Percentiles rank a stretch among this genome's conserved stretches.
Evolutionary conservation across 2,888 invertebrate genomes (phyloP).

Genomic region (Elmis aenea): DNA sequence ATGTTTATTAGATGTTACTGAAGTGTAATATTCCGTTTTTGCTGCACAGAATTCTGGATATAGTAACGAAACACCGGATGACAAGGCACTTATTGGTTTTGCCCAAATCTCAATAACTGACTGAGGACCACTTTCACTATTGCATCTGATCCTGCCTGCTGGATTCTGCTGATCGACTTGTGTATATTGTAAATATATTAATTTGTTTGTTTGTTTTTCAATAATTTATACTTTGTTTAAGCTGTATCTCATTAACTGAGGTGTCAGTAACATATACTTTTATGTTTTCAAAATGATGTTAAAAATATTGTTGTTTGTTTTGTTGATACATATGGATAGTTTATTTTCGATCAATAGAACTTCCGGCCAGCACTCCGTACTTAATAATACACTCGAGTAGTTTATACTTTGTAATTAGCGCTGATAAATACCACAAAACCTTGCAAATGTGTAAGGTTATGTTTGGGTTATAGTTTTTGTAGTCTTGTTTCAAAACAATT

Average conservation of each 20-base stretch:
- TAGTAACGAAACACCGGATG: conserved; percentile 81
- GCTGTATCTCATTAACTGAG: too few species aligned
- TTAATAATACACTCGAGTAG: conserved; percentile 15
- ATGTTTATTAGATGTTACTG: too few species aligned
- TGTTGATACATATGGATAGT: too few species aligned
- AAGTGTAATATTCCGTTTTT: conserved; percentile 16
- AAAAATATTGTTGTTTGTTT: too few species aligned
- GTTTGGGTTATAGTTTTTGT: too few species aligned
- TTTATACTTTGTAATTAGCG: too few species aligned
- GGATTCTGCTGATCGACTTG: conserved; percentile 18
- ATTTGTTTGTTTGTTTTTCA: conserved; percentile 5
- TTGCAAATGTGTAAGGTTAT: too few species aligned
- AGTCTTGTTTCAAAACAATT: too few species aligned
- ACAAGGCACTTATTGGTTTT: conserved; percentile 91
- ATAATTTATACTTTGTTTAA: conserved; percentile 9
- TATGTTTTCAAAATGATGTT: too few species aligned
- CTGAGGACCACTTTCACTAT: conserved; percentile 41
- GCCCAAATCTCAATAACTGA: conserved; percentile 95
- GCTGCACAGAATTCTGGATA: conserved; percentile 59
- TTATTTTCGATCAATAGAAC: conserved; percentile 19
- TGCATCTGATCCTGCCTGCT: conserved; percentile 11
- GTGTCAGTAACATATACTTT: too few species aligned
- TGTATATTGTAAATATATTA: conserved; percentile 13
- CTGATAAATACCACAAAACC: too few species aligned
- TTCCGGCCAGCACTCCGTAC: conserved; percentile 16